Percentiles rank a stretch among this genome's conserved stretches.
phyloP scores from a whole-genome alignment of 2,113 vertebrate species.

The Trochalopteron elliotii region DNA sequence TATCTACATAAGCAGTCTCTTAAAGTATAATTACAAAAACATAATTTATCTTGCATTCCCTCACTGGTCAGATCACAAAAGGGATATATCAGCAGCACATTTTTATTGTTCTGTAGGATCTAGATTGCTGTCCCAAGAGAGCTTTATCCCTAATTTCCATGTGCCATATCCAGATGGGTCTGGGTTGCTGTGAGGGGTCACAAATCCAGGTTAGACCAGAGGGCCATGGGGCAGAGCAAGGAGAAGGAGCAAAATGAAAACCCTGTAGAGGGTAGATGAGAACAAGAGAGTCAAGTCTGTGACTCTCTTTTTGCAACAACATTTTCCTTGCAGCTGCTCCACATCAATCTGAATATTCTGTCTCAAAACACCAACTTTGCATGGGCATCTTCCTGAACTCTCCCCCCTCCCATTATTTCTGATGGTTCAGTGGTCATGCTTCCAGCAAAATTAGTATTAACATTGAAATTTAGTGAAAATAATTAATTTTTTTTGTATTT shows the following conservation, averaged over 20 bases:
- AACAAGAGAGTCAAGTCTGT: background rate
- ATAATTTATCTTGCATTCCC: background rate
- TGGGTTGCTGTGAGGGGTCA: background rate
- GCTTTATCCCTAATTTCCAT: background rate
- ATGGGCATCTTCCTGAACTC: background rate
- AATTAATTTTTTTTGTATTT: background rate
- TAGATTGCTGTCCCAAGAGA: background rate
- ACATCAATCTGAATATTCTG: background rate
- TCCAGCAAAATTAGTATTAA: background rate
- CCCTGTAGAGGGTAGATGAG: background rate
- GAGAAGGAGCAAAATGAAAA: background rate
- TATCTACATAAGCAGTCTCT: background rate
- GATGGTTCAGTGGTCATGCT: background rate
- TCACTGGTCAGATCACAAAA: background rate
- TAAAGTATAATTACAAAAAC: background rate
- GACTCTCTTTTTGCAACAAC: background rate
- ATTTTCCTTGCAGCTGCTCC: background rate
- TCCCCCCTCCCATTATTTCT: background rate
- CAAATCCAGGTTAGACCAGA: background rate
- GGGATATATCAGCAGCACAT: background rate
- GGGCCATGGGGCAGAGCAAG: background rate
- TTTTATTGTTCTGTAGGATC: background rate
- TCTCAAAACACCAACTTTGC: background rate
- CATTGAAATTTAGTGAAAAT: background rate
- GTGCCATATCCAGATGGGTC: background rate